Conservation (phyloP, 2,888 invertebrate species). For the Mellilla xanthometata region DNA sequence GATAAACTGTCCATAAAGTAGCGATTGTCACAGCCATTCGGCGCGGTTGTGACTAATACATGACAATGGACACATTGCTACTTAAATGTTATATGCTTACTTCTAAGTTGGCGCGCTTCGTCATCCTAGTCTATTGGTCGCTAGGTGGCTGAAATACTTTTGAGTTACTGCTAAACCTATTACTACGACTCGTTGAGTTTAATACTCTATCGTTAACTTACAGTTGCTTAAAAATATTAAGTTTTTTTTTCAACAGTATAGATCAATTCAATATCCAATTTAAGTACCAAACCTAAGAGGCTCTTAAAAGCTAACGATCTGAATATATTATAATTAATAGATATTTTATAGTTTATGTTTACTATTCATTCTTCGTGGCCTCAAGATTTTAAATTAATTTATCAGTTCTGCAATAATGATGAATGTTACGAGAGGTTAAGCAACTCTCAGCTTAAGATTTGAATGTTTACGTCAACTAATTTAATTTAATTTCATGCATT, state of each 20-base stretch:
- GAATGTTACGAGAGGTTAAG: conserved; percentile 3
- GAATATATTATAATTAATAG: no score
- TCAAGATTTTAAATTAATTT: conserved; percentile 14
- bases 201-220: no score
- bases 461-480: conserved; percentile 3
- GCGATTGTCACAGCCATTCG: not conserved
- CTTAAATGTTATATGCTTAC: conserved; percentile 3
- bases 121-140: conserved; percentile 16
- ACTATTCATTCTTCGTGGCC: conserved; percentile 10
- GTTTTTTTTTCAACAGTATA: no score
- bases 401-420: conserved; percentile 2
- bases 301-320: no score
- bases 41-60: conserved; percentile 23
- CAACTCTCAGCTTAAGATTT: conserved; percentile 8
- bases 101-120: conserved; percentile 15
- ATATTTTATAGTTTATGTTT: no score
- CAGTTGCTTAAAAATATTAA: no score
- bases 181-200: no score
- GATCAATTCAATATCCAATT: no score
- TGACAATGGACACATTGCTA: conserved; percentile 20
- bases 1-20: conserved; percentile 1
- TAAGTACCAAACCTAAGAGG: no score
- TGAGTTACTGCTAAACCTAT: no score
- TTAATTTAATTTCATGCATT: conserved; percentile 13
- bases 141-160: conserved; percentile 4